Base-by-base conservation (phyloP, 2,797 vertebrate species). In the Rhynchonycteris naso region DNA sequence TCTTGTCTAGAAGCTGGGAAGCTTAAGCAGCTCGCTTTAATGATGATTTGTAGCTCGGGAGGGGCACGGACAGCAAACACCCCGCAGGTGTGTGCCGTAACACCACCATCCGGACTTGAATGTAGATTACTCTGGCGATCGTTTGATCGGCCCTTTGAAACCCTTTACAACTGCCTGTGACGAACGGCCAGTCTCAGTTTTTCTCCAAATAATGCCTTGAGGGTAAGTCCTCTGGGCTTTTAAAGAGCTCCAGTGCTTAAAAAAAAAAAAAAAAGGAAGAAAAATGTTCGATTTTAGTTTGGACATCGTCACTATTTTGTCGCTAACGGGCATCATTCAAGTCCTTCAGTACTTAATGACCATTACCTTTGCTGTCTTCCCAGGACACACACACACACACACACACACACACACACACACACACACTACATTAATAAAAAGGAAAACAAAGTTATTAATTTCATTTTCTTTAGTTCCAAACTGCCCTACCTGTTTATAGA, bases 91-190 rank as follows among this genome's bases (percentile, higher is more conserved):
- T 98, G 97, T 96, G 98, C 97, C 97, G 96, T 98, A 98, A 98
- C 98, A 95, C 97, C 98, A 91, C 98, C 98, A 98, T 98, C 98
- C 98, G 98, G 98, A 97, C 98, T 98, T 98, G 98, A 98, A 98
- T 98, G 98, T 97, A 97, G 98, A 98, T 98, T 97, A 98, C 98
- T 98, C 98, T 97, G 97, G 98, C 98, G 95, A 97, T 97, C 98
- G 98, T 99, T 98, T 98, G 98, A 98, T 98, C 98, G 97, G 97
- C 97, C 97, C 98, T 98, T 98, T 98, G 98, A 98, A 98, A 98
- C 98, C 97, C 96, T 98, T 98, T 97, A 98, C 98, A 98, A 98
- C 98, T 98, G 98, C 98, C 98, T 98, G 98, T 98, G 98, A 99
- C 98, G 98, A 98, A 98, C 98, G 96, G 98, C 97, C 98, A 96